Evolutionary conservation across 1,140 invertebrate genomes (phyloP).

Genomic region (Rhysida immarginata): DNA sequence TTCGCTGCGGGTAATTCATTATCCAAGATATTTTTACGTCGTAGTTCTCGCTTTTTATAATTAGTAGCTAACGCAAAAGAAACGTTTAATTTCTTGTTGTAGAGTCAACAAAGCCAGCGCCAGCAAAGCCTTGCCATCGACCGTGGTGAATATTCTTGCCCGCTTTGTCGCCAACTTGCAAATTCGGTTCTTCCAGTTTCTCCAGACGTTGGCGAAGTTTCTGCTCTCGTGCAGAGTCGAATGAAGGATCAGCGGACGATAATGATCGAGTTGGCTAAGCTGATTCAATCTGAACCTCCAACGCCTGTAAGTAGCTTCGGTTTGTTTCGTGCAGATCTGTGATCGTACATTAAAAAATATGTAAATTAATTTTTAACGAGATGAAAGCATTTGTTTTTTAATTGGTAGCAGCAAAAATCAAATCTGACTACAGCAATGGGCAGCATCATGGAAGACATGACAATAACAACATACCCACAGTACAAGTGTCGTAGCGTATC

Average conservation of each 20-base stretch:
- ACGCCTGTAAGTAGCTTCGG: conserved; percentile 3
- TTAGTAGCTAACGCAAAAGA: too few relatives aligned
- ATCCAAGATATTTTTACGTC: too few relatives aligned
- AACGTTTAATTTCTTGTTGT: conserved; percentile 4
- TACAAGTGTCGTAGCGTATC: conserved; percentile 32
- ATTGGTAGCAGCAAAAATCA: conserved; percentile 23
- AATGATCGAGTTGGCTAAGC: not conserved
- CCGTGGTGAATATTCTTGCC: conserved; percentile 82
- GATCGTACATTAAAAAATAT: too few relatives aligned
- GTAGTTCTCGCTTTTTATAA: not conserved
- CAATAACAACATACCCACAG: conserved; percentile 52
- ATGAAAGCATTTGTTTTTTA: conserved; percentile 1
- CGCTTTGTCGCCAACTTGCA: conserved; percentile 79
- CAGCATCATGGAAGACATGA: conserved; percentile 76
- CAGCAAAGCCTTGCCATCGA: conserved; percentile 23
- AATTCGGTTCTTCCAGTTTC: conserved; percentile 81
- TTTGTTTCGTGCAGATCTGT: conserved; percentile 8
- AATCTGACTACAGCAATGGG: conserved; percentile 60
- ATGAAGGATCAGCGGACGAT: conserved; percentile 29
- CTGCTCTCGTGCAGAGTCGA: conserved; percentile 39
- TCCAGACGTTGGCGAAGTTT: conserved; percentile 52
- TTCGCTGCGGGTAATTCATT: conserved; percentile 48
- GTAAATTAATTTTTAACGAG: too few relatives aligned
- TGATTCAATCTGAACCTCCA: conserved; percentile 3
- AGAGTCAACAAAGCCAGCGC: conserved; percentile 13